phyloP scores from a whole-genome alignment of 2,113 vertebrate species.

The Phylloscopus trochilus region DNA sequence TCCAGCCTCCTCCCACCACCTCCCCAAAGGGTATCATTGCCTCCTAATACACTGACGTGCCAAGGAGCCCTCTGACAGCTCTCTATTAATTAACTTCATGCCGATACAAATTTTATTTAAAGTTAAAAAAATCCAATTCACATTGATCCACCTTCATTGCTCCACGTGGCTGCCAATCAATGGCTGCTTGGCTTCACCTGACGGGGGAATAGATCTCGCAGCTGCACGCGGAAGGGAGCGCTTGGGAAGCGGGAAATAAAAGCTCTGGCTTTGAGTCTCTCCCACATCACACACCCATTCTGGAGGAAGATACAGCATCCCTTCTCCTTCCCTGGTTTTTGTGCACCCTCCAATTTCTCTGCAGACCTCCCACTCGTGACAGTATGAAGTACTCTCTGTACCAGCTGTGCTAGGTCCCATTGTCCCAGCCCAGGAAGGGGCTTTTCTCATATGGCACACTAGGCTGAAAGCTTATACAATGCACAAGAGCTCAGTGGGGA shows the following conservation, averaged over 20 bases:
- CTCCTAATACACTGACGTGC: slow-evolving; percentile 54
- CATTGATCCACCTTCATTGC: slow-evolving; percentile 70
- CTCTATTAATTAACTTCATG: slow-evolving; percentile 76
- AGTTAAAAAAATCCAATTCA: slow-evolving; percentile 73
- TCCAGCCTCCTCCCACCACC: slow-evolving; percentile 35
- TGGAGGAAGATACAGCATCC: background rate
- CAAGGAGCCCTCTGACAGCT: slow-evolving; percentile 67
- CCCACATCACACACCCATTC: background rate
- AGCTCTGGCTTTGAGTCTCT: background rate
- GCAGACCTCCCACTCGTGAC: background rate
- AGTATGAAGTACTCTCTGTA: background rate
- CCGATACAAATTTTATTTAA: slow-evolving; percentile 76
- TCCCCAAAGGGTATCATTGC: slow-evolving; percentile 26
- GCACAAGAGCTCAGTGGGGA: background rate
- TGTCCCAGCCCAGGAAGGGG: background rate
- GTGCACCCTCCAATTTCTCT: background rate
- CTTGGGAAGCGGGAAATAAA: background rate
- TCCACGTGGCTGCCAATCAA: slow-evolving; percentile 64
- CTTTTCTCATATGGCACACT: background rate
- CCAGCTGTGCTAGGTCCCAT: background rate
- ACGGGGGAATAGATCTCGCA: background rate
- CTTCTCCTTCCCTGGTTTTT: background rate
- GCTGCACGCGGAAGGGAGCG: fast-evolving
- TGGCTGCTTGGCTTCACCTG: slow-evolving; percentile 55
- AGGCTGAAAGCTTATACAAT: background rate